Percentiles rank a stretch among this genome's conserved stretches.
phyloP scores from a whole-genome alignment of 1,140 invertebrate species.

The Melanaphis sacchari region DNA sequence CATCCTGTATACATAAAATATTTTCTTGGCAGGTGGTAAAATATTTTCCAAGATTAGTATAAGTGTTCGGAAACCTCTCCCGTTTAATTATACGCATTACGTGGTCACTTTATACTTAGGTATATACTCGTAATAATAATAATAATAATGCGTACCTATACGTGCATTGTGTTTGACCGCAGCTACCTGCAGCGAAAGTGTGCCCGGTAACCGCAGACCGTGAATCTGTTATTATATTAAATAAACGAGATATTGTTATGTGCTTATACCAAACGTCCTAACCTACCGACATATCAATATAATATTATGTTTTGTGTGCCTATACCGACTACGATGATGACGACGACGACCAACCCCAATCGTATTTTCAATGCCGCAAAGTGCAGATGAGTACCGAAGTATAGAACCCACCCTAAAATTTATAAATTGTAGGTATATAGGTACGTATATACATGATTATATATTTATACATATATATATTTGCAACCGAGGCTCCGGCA shows the following conservation, averaged over 20 bases:
- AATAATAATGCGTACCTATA: constrained; percentile 8
- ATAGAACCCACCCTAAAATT: neutral
- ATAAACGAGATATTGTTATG: neutral
- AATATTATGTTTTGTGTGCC: neutral
- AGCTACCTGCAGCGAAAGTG: constrained; percentile 23
- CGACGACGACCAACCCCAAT: neutral
- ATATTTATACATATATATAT: no score
- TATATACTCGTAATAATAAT: neutral
- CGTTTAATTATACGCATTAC: constrained; percentile 28
- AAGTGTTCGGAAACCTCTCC: constrained; percentile 22
- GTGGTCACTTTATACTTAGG: neutral
- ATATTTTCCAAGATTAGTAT: constrained; percentile 5
- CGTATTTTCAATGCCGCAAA: neutral
- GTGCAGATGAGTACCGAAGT: neutral
- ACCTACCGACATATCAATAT: neutral
- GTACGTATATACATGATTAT: neutral
- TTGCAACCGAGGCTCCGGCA: neutral
- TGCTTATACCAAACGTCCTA: neutral
- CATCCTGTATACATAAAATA: neutral
- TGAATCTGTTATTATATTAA: neutral
- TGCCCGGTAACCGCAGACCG: neutral
- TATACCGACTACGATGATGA: no score
- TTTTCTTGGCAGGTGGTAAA: constrained; percentile 26
- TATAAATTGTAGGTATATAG: neutral
- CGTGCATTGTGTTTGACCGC: neutral